A percentile compares a stretch with the other conserved stretches of the same genome.
Evolutionary conservation across 2,797 vertebrate species (phyloP).

Genomic region (Paratrypauchen microcephalus): DNA sequence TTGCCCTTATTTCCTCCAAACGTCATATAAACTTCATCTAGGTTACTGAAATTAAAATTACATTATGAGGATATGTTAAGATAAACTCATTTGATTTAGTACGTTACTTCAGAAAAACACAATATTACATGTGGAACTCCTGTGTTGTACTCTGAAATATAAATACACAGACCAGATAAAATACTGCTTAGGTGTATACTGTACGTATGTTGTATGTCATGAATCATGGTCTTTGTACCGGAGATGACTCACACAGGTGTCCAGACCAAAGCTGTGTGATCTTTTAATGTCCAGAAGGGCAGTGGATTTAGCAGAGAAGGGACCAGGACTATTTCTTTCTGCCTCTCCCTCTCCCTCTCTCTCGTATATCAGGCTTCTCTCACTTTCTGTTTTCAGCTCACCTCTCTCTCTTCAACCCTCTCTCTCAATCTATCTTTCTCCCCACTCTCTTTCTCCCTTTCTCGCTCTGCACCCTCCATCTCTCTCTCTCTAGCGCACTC

Average conservation of each 20-base stretch:
- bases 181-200: background rate
- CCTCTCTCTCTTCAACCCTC: no score
- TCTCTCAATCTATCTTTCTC: no score
- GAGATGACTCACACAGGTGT: conserved; percentile 25
- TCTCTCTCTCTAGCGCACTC: background rate
- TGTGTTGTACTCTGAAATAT: background rate
- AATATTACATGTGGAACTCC: no score
- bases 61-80: background rate
- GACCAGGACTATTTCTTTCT: conserved; percentile 16
- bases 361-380: no score
- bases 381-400: no score
- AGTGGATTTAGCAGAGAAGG: conserved; percentile 14
- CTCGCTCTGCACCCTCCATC: background rate
- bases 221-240: background rate
- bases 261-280: conserved; percentile 24
- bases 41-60: background rate
- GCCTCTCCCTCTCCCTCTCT: background rate
- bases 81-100: background rate
- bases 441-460: background rate
- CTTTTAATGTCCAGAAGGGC: conserved; percentile 36
- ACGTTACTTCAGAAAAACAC: background rate
- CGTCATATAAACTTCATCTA: background rate
- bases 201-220: background rate
- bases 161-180: no score
- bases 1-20: background rate